Evolutionary conservation across 1,140 invertebrate genomes (phyloP).

Genomic region (Cotesia typhae): DNA sequence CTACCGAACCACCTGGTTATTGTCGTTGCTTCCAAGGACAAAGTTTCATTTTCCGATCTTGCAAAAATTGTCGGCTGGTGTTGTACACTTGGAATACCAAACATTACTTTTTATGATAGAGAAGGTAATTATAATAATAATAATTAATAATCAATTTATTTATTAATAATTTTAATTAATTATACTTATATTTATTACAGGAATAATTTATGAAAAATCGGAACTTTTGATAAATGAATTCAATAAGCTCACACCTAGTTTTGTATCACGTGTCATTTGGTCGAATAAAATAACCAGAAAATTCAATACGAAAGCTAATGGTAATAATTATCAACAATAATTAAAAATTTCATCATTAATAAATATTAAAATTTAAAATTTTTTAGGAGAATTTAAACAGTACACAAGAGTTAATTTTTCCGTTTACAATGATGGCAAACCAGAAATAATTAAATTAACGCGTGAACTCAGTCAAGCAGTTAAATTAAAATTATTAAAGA

Average conservation of each 20-base stretch:
- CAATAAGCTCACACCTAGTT: slow-evolving; percentile 63
- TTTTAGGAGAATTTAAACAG: slow-evolving; percentile 43
- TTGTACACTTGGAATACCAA: slow-evolving; percentile 70
- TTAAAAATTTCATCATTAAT: slow-evolving; percentile 7
- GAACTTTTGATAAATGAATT: slow-evolving; percentile 67
- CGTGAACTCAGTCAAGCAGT: slow-evolving; percentile 58
- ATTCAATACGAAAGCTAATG: slow-evolving; percentile 64
- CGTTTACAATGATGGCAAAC: slow-evolving; percentile 67
- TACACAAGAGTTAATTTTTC: slow-evolving; percentile 64
- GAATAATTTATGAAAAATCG: slow-evolving; percentile 68
- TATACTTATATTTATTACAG: slow-evolving; percentile 60
- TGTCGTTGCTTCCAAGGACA: slow-evolving; percentile 63
- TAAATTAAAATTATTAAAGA: slow-evolving; percentile 46
- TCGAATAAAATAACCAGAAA: slow-evolving; percentile 61
- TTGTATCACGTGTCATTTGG: slow-evolving; percentile 62
- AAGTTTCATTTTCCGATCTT: slow-evolving; percentile 63
- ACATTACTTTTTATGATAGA: slow-evolving; percentile 76
- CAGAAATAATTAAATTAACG: slow-evolving; percentile 62
- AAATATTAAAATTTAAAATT: neutral
- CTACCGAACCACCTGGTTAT: slow-evolving; percentile 67
- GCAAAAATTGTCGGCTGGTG: slow-evolving; percentile 73
- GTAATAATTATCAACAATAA: slow-evolving; percentile 44
- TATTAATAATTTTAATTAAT: slow-evolving; percentile 7
- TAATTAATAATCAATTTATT: slow-evolving; percentile 16
- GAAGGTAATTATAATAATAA: slow-evolving; percentile 67